These are phyloP conservation scores for Apis florea DNA, from an alignment of 1,140 invertebrate species.

Conservation along the genomic window DNA sequence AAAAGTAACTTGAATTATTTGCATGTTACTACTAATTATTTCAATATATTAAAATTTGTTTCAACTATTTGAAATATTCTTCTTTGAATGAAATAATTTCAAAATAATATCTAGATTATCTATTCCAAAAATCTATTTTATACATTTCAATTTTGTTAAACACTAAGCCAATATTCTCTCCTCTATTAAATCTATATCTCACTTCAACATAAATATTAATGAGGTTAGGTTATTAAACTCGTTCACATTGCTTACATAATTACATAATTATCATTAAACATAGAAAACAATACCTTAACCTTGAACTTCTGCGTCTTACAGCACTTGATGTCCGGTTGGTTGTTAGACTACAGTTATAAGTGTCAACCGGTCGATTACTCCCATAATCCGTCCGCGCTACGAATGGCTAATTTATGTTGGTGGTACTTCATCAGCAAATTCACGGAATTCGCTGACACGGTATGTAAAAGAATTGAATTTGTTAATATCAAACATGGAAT, in stretches of 20 bases:
- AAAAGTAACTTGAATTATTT: no score
- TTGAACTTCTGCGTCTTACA: constrained; percentile 77
- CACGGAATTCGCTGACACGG: constrained; percentile 97
- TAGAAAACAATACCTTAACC: background rate
- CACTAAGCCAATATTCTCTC: no score
- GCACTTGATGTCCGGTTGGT: constrained; percentile 92
- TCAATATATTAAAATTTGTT: no score
- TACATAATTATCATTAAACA: background rate
- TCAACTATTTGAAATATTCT: no score
- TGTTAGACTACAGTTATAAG: constrained; percentile 93
- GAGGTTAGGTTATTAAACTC: background rate
- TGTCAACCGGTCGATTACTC: constrained; percentile 97
- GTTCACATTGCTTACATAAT: no score
- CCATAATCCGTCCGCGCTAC: constrained; percentile 83
- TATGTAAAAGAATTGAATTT: constrained; percentile 70
- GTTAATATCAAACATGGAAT: no score
- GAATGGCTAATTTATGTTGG: constrained; percentile 97
- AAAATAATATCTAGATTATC: no score
- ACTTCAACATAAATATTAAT: background rate
- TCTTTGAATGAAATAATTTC: no score
- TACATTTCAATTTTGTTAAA: background rate
- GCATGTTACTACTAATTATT: no score
- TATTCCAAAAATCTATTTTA: no score
- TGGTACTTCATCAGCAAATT: constrained; percentile 99
- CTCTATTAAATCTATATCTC: background rate